Base-by-base conservation (phyloP, 2,797 vertebrate species). In the Chaunax sp. region DNA sequence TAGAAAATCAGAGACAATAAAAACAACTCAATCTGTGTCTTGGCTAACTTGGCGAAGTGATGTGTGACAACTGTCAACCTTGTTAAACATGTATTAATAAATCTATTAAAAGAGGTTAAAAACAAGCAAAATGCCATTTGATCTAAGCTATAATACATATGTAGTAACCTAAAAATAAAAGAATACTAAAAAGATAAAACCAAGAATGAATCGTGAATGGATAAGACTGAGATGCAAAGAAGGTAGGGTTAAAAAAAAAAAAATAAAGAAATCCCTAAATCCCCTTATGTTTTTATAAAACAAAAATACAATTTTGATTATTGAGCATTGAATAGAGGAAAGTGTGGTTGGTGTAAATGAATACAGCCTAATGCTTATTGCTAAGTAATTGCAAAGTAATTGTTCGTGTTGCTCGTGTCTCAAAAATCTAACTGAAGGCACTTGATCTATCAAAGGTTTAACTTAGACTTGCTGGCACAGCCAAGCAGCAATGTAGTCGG, bases 141-240 rank as follows among this genome's bases (percentile, higher is more conserved):
- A 87, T 91, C 89, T 88, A 88, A 64, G 75, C 81, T 88, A 88
- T 84, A 63, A 87, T 87, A 92, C 82, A 86, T 69, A 81, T 84
- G 85, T 82, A 82, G 69, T 82, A 82, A 87, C 65, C 83, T 82
- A 88, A 86, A 82, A 81, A 87, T 64, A 88, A 84, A 86, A 81
- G 61, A 71, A 71, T 72, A 84, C 25, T 81, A 78, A 83, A 79
- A 91, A 92, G 83, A 93, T 87, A 88, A 83, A 90, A 88, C 71
- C 66, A 89, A 80, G 61, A 86, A 92, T 81, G 89, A 92, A 85
- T 92, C 83, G 90, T 84, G 89, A 93, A 80, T 95, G 94, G 94
- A 96, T 96, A 96, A 95, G 92, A 95, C 94, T 92, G 91, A 92
- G 87, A 94, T 94, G 92, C 64, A 88, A 94, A 91, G 87, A 94